Conservation (phyloP, 2,797 vertebrate genomes). For the Denticeps clupeoides region DNA sequence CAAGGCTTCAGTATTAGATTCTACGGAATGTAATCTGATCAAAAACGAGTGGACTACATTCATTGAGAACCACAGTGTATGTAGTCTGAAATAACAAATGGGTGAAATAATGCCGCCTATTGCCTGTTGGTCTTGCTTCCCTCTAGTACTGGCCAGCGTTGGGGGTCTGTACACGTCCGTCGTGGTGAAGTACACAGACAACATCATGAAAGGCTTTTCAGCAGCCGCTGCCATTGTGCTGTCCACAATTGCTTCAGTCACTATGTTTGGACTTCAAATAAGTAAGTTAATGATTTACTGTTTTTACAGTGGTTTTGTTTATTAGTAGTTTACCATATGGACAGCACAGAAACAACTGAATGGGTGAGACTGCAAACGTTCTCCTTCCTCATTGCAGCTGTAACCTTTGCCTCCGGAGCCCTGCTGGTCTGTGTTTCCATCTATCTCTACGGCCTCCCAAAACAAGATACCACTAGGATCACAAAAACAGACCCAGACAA, state of each 20-base stretch:
- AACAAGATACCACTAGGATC: conserved; percentile 75
- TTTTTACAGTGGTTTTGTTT: too few species aligned
- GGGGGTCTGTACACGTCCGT: conserved; percentile 92
- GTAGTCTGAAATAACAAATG: too few species aligned
- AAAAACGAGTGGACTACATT: too few species aligned
- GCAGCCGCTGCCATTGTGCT: conserved; percentile 89
- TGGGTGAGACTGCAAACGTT: too few species aligned
- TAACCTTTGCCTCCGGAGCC: conserved; percentile 70
- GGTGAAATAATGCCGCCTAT: too few species aligned
- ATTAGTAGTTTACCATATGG: too few species aligned
- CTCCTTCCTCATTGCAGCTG: conserved; percentile 56
- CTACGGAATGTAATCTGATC: too few species aligned
- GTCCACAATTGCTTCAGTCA: conserved; percentile 83
- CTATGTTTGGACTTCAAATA: conserved; percentile 87
- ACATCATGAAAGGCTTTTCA: conserved; percentile 98
- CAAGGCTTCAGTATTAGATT: too few species aligned
- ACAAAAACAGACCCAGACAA: conserved; percentile 33
- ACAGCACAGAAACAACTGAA: too few species aligned
- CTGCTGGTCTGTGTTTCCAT: conserved; percentile 87
- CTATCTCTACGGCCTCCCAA: conserved; percentile 89
- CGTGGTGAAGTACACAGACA: conserved; percentile 97
- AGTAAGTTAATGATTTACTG: conserved; percentile 61
- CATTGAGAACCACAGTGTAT: too few species aligned
- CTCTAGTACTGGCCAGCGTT: conserved; percentile 84
- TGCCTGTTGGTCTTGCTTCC: too few species aligned